Evolutionary conservation across 2,113 vertebrate genomes (phyloP).

Genomic region (Todiramphus saurophagus): DNA sequence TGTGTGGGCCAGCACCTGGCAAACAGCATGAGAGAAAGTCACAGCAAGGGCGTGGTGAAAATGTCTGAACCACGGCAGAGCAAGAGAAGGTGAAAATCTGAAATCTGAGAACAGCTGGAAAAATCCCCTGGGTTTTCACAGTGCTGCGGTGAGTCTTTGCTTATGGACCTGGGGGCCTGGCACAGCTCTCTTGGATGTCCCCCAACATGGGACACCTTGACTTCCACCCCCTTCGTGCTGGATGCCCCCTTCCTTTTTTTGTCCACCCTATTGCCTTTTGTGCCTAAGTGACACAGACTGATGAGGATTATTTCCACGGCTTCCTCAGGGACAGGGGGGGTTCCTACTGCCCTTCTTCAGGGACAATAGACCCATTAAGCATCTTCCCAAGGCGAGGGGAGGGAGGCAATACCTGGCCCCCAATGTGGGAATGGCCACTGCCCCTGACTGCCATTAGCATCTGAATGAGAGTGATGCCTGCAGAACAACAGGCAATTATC

Average conservation of each 20-base stretch:
- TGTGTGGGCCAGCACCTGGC: background rate
- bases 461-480: conserved; percentile 59
- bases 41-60: fast-evolving
- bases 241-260: background rate
- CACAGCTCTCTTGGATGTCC: background rate
- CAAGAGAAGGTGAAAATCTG: background rate
- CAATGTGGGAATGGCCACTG: conserved; percentile 53
- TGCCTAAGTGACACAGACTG: conserved; percentile 54
- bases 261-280: conserved; percentile 9
- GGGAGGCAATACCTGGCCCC: conserved; percentile 56
- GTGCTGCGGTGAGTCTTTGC: fast-evolving
- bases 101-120: background rate
- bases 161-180: background rate
- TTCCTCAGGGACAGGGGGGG: conserved; percentile 39
- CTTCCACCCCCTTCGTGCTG: background rate
- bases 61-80: too few relatives aligned
- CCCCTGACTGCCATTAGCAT: conserved; percentile 52
- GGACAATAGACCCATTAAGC: conserved; percentile 55
- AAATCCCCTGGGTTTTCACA: background rate
- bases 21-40: background rate
- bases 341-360: conserved; percentile 19
- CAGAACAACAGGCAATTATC: conserved; percentile 66
- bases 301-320: conserved; percentile 61
- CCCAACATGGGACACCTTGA: background rate
- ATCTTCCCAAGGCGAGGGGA: background rate